Evolutionary conservation across 2,888 invertebrate species (phyloP).

Genomic region (Trachelus troglodyta): DNA sequence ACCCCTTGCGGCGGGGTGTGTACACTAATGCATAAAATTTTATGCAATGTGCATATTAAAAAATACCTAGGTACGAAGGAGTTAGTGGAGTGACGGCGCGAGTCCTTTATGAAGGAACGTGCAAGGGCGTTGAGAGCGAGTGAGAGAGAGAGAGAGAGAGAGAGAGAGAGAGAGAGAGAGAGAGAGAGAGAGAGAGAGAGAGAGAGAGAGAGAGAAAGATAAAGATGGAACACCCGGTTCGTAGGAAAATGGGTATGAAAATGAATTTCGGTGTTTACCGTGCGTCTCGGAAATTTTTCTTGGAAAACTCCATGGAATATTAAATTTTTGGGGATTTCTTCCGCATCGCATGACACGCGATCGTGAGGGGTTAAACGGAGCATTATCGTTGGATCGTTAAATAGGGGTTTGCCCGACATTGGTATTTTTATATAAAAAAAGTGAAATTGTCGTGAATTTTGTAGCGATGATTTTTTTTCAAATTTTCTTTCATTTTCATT

Average conservation of each 20-base stretch:
- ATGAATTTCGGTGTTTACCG: not conserved
- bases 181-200: too few species aligned
- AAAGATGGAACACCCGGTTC: not conserved
- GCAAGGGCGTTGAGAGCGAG: not conserved
- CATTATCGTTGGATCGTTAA: too few species aligned
- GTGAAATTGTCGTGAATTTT: too few species aligned
- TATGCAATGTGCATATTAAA: conserved; percentile 22
- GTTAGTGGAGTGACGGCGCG: not conserved
- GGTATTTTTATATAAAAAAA: not conserved
- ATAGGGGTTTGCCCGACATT: too few species aligned
- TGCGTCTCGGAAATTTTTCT: not conserved
- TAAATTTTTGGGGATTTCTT: too few species aligned
- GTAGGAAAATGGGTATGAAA: not conserved
- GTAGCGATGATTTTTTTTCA: too few species aligned
- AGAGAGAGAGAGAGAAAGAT: not conserved
- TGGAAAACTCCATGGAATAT: too few species aligned
- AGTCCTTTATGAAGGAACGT: not conserved
- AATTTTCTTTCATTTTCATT: conserved; percentile 12
- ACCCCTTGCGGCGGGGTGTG: not conserved
- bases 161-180: too few species aligned
- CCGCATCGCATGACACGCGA: too few species aligned
- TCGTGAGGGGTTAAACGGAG: too few species aligned
- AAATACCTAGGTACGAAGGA: not conserved
- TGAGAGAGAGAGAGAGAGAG: not conserved
- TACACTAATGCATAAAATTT: conserved; percentile 12